These are phyloP conservation scores for Pogonocherus hispidulus DNA, from an alignment of 2,888 invertebrate genomes.

Conservation along the genomic window DNA sequence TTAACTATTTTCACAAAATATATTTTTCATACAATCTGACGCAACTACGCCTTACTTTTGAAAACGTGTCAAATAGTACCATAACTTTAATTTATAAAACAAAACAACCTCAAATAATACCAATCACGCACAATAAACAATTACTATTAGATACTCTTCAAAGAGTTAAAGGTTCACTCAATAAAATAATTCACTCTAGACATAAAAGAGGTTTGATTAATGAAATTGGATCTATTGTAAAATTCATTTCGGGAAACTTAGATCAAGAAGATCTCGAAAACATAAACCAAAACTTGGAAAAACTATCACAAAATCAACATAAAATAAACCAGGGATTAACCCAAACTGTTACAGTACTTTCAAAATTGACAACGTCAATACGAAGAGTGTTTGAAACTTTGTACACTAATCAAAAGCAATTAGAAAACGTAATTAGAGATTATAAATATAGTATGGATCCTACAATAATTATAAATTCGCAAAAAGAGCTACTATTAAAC, in stretches of 20 bases:
- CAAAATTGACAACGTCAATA: neutral
- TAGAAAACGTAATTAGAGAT: neutral
- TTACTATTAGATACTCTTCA: neutral
- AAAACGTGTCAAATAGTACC: too few species aligned
- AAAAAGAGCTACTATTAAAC: neutral
- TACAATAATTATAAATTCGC: neutral
- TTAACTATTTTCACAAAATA: too few species aligned
- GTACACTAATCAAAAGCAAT: too few species aligned
- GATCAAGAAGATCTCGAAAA: constrained; percentile 6
- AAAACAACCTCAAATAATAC: too few species aligned
- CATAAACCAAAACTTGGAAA: neutral
- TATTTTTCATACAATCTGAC: too few species aligned
- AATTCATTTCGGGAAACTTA: constrained; percentile 10
- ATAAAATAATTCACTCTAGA: constrained; percentile 7
- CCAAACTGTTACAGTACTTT: neutral
- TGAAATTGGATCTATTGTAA: neutral
- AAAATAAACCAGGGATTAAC: neutral
- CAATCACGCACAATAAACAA: too few species aligned
- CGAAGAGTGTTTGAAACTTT: neutral
- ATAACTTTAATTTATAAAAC: too few species aligned
- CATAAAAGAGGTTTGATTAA: constrained; percentile 1
- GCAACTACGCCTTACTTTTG: too few species aligned
- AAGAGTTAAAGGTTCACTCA: neutral
- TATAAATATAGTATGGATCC: neutral
- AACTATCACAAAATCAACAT: neutral